Percentiles rank a stretch among this genome's conserved stretches.
Conservation (phyloP, 2,888 invertebrate species). For the Neocrepidodera transversa region DNA sequence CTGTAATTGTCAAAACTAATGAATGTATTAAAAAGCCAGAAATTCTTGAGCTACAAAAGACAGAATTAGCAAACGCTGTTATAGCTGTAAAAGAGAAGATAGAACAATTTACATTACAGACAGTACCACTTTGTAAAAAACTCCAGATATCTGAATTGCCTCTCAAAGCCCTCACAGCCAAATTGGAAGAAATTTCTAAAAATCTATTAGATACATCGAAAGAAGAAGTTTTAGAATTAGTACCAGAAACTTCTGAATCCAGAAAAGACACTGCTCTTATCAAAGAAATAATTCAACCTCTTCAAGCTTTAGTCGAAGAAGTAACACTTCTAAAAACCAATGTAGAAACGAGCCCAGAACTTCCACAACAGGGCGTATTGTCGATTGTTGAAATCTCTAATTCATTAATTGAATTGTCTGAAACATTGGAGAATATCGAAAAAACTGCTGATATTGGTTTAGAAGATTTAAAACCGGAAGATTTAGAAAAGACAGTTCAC, state of each 20-base stretch:
- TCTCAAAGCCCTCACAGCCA: slow-evolving; percentile 26
- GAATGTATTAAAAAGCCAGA: slow-evolving; percentile 19
- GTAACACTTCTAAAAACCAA: too few species aligned
- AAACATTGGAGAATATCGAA: too few species aligned
- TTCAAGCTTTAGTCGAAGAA: too few species aligned
- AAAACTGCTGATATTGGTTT: too few species aligned
- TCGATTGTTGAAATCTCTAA: too few species aligned
- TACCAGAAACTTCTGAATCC: neutral
- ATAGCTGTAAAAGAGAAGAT: slow-evolving; percentile 24
- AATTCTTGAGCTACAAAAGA: slow-evolving; percentile 12
- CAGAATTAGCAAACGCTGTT: slow-evolving; percentile 13
- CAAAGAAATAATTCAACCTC: too few species aligned
- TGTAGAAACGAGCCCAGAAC: too few species aligned
- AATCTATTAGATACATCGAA: neutral
- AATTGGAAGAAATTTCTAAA: slow-evolving; percentile 7
- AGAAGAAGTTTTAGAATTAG: neutral
- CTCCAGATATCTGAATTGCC: slow-evolving; percentile 27
- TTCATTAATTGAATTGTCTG: too few species aligned
- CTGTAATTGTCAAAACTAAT: slow-evolving; percentile 14
- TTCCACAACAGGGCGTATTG: too few species aligned
- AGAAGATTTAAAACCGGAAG: too few species aligned
- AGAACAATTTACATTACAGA: slow-evolving; percentile 21
- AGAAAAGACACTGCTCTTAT: too few species aligned
- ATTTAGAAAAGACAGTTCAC: too few species aligned
- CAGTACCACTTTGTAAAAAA: slow-evolving; percentile 23